Evolutionary conservation across 2,113 vertebrate species (phyloP).

Genomic region (Archocentrus centrarchus): DNA sequence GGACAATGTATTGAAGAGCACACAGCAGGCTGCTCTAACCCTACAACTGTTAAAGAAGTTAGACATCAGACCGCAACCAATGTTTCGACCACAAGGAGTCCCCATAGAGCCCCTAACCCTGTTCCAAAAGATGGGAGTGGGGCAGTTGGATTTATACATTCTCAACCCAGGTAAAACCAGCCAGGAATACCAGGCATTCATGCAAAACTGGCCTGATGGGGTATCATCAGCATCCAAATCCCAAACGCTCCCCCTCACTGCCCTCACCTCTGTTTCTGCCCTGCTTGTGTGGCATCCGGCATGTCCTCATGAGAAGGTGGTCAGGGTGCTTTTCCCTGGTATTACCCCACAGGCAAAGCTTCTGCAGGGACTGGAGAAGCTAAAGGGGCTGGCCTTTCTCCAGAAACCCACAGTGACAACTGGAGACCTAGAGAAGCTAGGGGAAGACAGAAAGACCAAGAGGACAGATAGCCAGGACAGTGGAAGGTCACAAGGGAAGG

Average conservation of each 20-base stretch:
- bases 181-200: slow-evolving; percentile 84
- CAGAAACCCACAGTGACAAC: slow-evolving; percentile 87
- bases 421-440: slow-evolving; percentile 82
- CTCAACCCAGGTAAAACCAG: slow-evolving; percentile 86
- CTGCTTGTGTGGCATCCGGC: slow-evolving; percentile 95
- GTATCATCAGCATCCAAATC: slow-evolving; percentile 68
- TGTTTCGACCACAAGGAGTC: slow-evolving; percentile 78
- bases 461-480: slow-evolving; percentile 88
- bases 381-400: slow-evolving; percentile 91
- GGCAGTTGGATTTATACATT: slow-evolving; percentile 91
- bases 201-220: slow-evolving; percentile 84
- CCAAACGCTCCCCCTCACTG: slow-evolving; percentile 78
- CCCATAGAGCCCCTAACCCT: slow-evolving; percentile 86
- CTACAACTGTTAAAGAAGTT: slow-evolving; percentile 85
- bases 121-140: slow-evolving; percentile 98
- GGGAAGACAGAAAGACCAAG: slow-evolving; percentile 44
- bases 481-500: slow-evolving; percentile 79
- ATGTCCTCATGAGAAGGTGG: slow-evolving; percentile 79
- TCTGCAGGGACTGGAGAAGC: slow-evolving; percentile 90
- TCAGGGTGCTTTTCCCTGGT: slow-evolving; percentile 82
- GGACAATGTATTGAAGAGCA: slow-evolving; percentile 79
- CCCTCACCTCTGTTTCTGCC: slow-evolving; percentile 85
- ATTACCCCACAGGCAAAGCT: slow-evolving; percentile 89
- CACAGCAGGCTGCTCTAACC: slow-evolving; percentile 84
- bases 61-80: slow-evolving; percentile 83